Percentiles rank a stretch among this genome's conserved stretches.
These are phyloP conservation scores for Zosterops borbonicus DNA, from an alignment of 2,113 vertebrate genomes.

Conservation along the genomic window DNA sequence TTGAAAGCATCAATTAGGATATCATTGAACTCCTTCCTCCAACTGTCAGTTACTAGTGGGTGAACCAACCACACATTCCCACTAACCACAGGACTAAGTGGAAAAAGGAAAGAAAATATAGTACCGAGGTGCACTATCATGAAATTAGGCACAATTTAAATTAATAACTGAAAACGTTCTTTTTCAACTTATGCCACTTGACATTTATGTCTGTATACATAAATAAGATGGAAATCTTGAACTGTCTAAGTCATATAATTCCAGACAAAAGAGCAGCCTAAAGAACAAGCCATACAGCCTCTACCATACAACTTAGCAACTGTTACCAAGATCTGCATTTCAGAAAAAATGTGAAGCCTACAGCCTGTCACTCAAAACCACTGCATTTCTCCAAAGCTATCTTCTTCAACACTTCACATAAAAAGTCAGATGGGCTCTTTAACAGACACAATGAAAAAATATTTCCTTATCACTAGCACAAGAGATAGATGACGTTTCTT, in stretches of 20 bases:
- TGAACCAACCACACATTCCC: neutral
- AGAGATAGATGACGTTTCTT: neutral
- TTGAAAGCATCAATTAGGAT: neutral
- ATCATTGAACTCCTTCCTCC: neutral
- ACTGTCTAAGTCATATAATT: neutral
- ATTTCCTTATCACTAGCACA: neutral
- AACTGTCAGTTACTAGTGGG: neutral
- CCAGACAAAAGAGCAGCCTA: neutral
- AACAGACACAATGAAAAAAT: neutral
- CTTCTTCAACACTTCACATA: neutral
- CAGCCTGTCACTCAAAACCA: neutral
- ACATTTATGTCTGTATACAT: neutral
- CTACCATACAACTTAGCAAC: slow-evolving; percentile 5
- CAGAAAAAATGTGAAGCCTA: neutral
- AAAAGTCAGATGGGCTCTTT: neutral
- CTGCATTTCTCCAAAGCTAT: neutral
- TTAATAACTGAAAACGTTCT: neutral
- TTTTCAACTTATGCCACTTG: neutral
- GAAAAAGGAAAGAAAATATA: neutral
- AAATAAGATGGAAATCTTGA: neutral
- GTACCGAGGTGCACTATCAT: neutral
- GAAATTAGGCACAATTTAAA: neutral
- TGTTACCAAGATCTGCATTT: slow-evolving; percentile 21
- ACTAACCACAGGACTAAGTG: neutral
- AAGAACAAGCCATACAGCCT: neutral